Conservation (phyloP, 2,113 vertebrate species). For the Plecotus auritus region DNA sequence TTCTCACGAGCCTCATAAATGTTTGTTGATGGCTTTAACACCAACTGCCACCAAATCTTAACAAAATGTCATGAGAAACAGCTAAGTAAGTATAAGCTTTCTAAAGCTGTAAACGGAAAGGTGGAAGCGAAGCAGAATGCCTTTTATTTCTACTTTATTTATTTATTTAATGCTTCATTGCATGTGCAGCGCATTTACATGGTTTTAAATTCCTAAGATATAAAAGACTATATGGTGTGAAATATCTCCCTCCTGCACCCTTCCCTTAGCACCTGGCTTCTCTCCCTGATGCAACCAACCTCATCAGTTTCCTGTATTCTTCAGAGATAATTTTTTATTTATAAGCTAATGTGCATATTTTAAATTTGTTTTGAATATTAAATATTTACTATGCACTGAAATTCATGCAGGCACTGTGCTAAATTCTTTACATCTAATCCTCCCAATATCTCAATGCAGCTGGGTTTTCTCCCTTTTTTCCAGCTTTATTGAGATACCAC, state of each 20-base stretch:
- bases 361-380: conserved; percentile 40
- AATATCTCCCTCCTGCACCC: not conserved
- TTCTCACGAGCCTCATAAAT: not conserved
- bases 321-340: conserved; percentile 21
- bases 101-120: not conserved
- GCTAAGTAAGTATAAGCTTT: conserved; percentile 1
- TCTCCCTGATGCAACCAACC: not conserved
- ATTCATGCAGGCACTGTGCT: not conserved
- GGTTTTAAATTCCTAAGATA: conserved; percentile 50
- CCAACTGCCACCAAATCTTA: not conserved
- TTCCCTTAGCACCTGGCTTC: conserved; percentile 1
- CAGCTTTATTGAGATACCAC: not conserved
- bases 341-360: conserved; percentile 44
- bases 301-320: conserved; percentile 18
- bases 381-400: not conserved
- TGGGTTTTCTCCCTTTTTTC: conserved; percentile 1
- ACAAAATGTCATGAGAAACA: conserved; percentile 14
- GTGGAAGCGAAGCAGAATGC: conserved; percentile 32
- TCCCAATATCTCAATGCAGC: not conserved
- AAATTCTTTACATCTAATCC: not conserved
- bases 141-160: conserved; percentile 45
- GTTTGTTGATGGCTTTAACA: not conserved
- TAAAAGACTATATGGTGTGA: conserved; percentile 19
- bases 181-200: conserved; percentile 14
- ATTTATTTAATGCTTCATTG: conserved; percentile 40